Conservation (phyloP, 2,113 vertebrate genomes). For the Megaceryle maxima region DNA sequence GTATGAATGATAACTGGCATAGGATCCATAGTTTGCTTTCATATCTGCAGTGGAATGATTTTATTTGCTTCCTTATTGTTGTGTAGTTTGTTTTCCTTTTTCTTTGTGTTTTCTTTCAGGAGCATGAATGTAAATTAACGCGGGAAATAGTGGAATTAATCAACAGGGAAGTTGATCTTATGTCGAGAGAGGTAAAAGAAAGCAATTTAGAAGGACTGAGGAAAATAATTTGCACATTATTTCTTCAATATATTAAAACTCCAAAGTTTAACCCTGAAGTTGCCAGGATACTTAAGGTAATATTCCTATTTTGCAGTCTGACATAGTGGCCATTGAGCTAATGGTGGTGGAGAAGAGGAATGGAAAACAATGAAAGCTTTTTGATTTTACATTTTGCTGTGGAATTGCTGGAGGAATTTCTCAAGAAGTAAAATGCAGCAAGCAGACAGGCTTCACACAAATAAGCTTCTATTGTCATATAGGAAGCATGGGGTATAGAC, state of each 20-base stretch:
- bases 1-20: background rate
- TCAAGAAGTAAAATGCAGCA: background rate
- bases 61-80: background rate
- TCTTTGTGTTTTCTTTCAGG: slow-evolving; percentile 68
- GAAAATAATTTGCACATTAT: slow-evolving; percentile 89
- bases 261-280: slow-evolving; percentile 89
- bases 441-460: background rate
- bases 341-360: background rate
- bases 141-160: slow-evolving; percentile 87
- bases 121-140: slow-evolving; percentile 86
- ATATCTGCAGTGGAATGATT: background rate
- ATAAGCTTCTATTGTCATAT: background rate
- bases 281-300: slow-evolving; percentile 85
- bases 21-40: background rate
- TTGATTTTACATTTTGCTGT: background rate
- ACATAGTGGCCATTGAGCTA: background rate
- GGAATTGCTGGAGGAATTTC: background rate
- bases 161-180: slow-evolving; percentile 88
- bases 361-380: background rate
- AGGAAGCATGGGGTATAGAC: background rate
- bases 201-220: slow-evolving; percentile 87
- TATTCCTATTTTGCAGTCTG: background rate
- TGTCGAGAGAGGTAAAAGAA: slow-evolving; percentile 79
- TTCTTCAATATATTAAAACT: slow-evolving; percentile 91
- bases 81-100: background rate